Base-by-base conservation (phyloP, 1,140 invertebrate genomes). In the Frieseomelitta varia region DNA sequence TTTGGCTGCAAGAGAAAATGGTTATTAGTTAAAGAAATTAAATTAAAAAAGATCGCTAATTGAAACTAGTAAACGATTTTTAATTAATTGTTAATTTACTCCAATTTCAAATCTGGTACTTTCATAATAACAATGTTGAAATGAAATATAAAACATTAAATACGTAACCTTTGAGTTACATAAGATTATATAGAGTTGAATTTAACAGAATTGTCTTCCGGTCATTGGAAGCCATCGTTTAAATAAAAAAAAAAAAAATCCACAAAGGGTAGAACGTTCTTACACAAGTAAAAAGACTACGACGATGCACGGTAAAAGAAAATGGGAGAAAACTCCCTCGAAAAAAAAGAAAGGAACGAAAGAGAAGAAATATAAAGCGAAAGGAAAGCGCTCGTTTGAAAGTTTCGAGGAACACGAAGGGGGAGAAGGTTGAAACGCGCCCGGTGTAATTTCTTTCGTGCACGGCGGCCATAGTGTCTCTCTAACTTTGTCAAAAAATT, bases 401-500 rank as follows among this genome's bases (percentile, higher is more conserved):
- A 68, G 53, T 83, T 82, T 4, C 63, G 8, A 17, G 51, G 30
- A 68, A 47, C 81, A 87, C 78, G 81, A 51, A 79, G 51, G 19
- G 21, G 27, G 47, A 56, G 78, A 27, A 30, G 19, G 47, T 58
- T 30, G n/a, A 63, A 58, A 74, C 72, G 27, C 53, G 17, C 19
- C 34, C 17, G 34, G 63, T 53, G 68, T 65, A 78, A 81, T 88
- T 68, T 53, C 17, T 78, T 63, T 78, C 86, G 77, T 69, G 69
- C 77, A 3, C n/a, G 17, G n/a, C 56, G 65, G 39, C 67, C 24
- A 68, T 69, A 71, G 65, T 85, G 84, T 85, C 65, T 88, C 68
- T 88, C 68, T 82, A 88, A 85, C 79, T 69, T 85, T 76, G 83
- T 88, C 76, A 75, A 88, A 88, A 85, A 88, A 85, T 88, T 82